A percentile compares a stretch with the other conserved stretches of the same genome.
Evolutionary conservation across 2,113 vertebrate species (phyloP).

Genomic region (Coptodon bakossiorum): DNA sequence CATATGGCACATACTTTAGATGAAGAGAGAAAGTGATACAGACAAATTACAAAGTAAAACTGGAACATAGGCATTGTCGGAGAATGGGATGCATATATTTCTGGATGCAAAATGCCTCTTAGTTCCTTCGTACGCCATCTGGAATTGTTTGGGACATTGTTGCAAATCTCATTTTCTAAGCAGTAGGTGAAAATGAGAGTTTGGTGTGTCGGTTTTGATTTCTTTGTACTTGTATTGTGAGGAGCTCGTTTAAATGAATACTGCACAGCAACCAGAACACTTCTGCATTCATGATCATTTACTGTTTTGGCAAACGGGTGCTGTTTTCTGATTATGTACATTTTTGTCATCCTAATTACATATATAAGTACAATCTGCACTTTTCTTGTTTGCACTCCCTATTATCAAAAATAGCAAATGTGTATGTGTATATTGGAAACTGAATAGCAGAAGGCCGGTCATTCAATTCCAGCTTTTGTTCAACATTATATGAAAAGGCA

Average conservation of each 20-base stretch:
- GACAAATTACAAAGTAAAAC: slow-evolving; percentile 49
- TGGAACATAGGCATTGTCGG: slow-evolving; percentile 42
- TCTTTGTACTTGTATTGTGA: background rate
- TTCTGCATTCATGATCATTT: background rate
- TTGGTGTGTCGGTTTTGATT: background rate
- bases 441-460: background rate
- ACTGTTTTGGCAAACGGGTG: background rate
- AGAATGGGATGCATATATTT: slow-evolving; percentile 39
- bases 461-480: background rate
- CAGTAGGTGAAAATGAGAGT: slow-evolving; percentile 27
- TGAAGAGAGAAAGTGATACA: slow-evolving; percentile 42
- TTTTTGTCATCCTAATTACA: background rate
- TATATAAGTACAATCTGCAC: background rate
- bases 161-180: slow-evolving; percentile 25
- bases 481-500: background rate
- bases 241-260: background rate
- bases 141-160: slow-evolving; percentile 54
- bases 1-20: slow-evolving; percentile 40
- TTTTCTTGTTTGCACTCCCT: background rate
- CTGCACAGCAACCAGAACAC: background rate
- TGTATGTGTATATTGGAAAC: background rate
- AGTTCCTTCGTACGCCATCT: slow-evolving; percentile 48
- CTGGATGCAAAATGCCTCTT: slow-evolving; percentile 38
- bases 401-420: background rate
- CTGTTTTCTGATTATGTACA: background rate